Evolutionary conservation across 2,888 invertebrate genomes (phyloP), one percentile per base, ranked within the genome.

Genomic region (Hydrotaea cyrtoneurina): DNA sequence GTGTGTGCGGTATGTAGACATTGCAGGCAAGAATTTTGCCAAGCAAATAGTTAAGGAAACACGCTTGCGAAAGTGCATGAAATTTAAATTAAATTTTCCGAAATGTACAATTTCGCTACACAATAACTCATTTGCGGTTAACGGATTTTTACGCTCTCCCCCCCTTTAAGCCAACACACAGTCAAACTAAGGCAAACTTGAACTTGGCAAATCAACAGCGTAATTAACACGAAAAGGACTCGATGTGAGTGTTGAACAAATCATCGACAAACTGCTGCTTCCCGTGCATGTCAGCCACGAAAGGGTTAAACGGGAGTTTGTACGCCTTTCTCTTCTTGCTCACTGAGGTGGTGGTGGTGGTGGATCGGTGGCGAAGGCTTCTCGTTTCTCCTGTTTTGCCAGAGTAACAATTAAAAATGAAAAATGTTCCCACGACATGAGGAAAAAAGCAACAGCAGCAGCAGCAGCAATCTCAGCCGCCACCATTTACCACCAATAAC

Each of bases 331-430:
- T 59, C 26, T 59, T 59, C 15, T 62, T 26, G 2, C 23, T 59
- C 59, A n/a, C 50, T 3, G 50, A n/a, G 50, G 1, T 5, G 50
- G 50, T 0, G 62, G 31, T 4, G 7, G 8, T 26, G 23, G 59
- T 21, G 15, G n/a, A n/a, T 11, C 26, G 26, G 11, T 2, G 59
- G 59, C 17, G n/a, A n/a, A 36, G 26, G n/a, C 26, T 59, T 11
- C 59, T 26, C 26, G 39, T 59, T 59, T 23, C 59, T 15, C 26
- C 59, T 2, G 3, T n/a, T 7, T 31, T 31, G 26, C 55, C 2
- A 31, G 17, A 78, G 62, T 81, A 89, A 84, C 90, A 90, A 90
- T 91, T 90, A 90, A 90, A 90, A 90, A 88, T 90, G 90, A 91
- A 89, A 90, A 90, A 90, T 90, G 89, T 90, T 90, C 90, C 90